Evolutionary conservation across 2,113 vertebrate genomes (phyloP).

Genomic region (Pollimyrus isidori): DNA sequence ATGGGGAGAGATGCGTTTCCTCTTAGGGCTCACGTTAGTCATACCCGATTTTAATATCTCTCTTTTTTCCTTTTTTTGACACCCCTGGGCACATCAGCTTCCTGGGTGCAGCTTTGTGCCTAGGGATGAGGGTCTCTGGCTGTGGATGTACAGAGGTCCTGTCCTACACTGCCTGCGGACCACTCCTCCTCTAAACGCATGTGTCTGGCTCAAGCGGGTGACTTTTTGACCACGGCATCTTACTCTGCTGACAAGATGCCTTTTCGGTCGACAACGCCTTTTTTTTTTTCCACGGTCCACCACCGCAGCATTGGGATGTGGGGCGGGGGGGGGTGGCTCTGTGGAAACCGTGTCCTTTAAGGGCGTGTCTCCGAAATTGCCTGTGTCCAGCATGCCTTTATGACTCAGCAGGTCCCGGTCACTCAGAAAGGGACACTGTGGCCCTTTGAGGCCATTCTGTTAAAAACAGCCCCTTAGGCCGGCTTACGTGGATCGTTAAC

Average conservation of each 20-base stretch:
- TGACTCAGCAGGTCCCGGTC: background rate
- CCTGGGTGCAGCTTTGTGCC: background rate
- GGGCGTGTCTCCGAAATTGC: background rate
- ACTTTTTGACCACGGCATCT: background rate
- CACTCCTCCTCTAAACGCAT: background rate
- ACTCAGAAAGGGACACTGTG: background rate
- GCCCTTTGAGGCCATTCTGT: background rate
- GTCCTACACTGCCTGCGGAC: background rate
- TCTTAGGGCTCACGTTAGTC: background rate
- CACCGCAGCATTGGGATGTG: background rate
- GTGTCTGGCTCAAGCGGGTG: background rate
- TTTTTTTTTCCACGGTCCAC: background rate
- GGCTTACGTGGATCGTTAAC: background rate
- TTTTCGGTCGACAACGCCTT: background rate
- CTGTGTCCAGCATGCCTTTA: background rate
- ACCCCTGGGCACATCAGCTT: background rate
- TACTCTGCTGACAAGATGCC: background rate
- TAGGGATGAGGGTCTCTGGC: background rate
- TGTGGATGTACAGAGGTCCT: too few species aligned
- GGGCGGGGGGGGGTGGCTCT: background rate
- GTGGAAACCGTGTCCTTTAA: background rate
- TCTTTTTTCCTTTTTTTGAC: background rate
- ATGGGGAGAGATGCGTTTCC: background rate
- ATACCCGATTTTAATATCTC: background rate
- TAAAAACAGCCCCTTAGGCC: background rate